These are phyloP conservation scores for Linnaemya tessellans DNA, from an alignment of 2,888 invertebrate genomes.

Conservation along the genomic window DNA sequence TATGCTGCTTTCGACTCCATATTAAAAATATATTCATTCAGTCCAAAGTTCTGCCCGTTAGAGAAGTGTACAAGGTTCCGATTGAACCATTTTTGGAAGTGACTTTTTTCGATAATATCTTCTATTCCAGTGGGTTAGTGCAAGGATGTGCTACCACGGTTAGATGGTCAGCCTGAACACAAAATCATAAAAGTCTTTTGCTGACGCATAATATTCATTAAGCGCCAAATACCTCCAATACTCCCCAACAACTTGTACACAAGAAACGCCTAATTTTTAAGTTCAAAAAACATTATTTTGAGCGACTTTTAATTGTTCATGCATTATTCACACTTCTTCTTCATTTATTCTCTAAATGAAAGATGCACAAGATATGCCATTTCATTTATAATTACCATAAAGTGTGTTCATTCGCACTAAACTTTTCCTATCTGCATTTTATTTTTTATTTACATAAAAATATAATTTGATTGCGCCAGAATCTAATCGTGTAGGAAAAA, in stretches of 20 bases:
- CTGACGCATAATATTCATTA: too few species aligned
- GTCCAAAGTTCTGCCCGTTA: too few species aligned
- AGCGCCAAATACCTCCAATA: too few species aligned
- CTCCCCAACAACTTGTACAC: too few species aligned
- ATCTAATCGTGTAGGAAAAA: slow-evolving; percentile 49
- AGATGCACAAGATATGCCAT: slow-evolving; percentile 18
- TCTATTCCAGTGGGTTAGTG: too few species aligned
- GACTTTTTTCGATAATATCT: too few species aligned
- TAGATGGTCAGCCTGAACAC: too few species aligned
- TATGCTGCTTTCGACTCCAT: not conserved
- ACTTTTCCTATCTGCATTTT: slow-evolving; percentile 5
- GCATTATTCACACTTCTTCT: not conserved
- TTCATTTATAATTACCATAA: slow-evolving; percentile 34
- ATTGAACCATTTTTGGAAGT: too few species aligned
- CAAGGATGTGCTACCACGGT: too few species aligned
- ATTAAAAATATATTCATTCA: not conserved
- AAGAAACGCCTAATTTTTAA: too few species aligned
- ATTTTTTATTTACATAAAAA: slow-evolving; percentile 48
- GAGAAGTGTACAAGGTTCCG: too few species aligned
- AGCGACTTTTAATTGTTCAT: not conserved
- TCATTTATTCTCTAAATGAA: slow-evolving; percentile 35
- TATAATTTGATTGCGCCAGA: slow-evolving; percentile 31
- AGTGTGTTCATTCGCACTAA: slow-evolving; percentile 24
- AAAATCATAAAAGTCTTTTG: too few species aligned
- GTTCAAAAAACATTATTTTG: not conserved